Evolutionary conservation across 2,113 vertebrate genomes (phyloP), one percentile per base, ranked within the genome.

Genomic region (Furnarius figulus): DNA sequence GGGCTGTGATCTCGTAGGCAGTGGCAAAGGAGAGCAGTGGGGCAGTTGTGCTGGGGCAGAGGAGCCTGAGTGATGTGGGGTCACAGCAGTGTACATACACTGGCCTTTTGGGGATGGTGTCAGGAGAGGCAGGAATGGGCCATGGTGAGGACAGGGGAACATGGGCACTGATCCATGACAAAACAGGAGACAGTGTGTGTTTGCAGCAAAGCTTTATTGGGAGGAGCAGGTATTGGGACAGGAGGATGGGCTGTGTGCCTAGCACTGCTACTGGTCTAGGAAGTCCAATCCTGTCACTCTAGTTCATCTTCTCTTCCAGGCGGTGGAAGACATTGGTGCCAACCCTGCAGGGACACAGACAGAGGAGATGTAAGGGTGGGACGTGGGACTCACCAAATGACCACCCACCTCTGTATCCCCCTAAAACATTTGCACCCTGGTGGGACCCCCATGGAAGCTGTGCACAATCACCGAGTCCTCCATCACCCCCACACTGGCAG

Each of bases 261-360:
- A 31, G 72, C 20, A 21, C 2, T 27, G 14, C 17, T 3, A 7
- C 11, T 44, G 59, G 18, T 14, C 46, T 61, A 21, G 53, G 30
- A 61, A 8, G 8, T 23, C 22, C 44, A 31, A 3, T 14, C 7
- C 21, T 68, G 15, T 9, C 53, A 52, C 17, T 7, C 10, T 44
- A 14, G 8, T 37, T 8, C 16, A 3, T 4, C 4, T 4, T 5
- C 2, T 2, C 0, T 30, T 20, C 0, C 31, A 8, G 6, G 27
- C 17, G 27, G 3, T 0, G 0, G 27, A 86, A 86, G 3, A 0
- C 1, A 1, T 86, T 52, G 46, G 31, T 12, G 46, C 84, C 73
- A 0, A 16, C 10, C 22, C 84, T 87, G 39, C 18, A 24, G 28
- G 14, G 12, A 53, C 27, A 44, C 7, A 39, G 33, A 23, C 3